Evolutionary conservation across 2,797 vertebrate species (phyloP).

Genomic region (Myotis pilosus): DNA sequence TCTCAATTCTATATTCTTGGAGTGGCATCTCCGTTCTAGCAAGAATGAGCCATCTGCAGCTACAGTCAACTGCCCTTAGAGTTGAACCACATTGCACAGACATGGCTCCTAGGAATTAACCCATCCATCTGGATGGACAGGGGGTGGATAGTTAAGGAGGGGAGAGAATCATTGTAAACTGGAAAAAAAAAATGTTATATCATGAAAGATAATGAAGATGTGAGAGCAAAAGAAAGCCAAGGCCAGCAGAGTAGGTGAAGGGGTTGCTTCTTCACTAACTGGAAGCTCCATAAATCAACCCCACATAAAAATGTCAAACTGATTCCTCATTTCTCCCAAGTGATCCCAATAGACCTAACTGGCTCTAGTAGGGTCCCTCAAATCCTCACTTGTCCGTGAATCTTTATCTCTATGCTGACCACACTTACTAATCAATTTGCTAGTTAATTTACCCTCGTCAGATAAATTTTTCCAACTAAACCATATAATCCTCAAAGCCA

Average conservation of each 20-base stretch:
- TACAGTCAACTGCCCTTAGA: neutral
- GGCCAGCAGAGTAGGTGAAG: neutral
- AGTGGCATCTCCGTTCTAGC: neutral
- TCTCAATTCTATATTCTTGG: neutral
- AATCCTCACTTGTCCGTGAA: neutral
- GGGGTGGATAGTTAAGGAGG: neutral
- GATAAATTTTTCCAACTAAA: neutral
- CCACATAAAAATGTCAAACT: constrained; percentile 7
- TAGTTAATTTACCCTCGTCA: constrained; percentile 12
- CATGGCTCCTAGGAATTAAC: neutral
- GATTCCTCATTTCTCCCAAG: constrained; percentile 4
- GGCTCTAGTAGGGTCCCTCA: neutral
- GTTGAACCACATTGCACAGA: neutral
- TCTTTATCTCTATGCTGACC: neutral
- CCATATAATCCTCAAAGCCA: neutral
- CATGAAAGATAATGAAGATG: neutral
- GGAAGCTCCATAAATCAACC: neutral
- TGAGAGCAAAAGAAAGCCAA: neutral
- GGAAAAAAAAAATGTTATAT: neutral
- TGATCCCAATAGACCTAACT: neutral
- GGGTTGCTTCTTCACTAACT: neutral
- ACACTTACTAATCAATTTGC: neutral
- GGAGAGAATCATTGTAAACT: neutral
- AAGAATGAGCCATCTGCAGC: neutral
- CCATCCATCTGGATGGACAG: neutral